phyloP scores from a whole-genome alignment of 2,888 invertebrate genomes.

The Thecocarcelia acutangulata region DNA sequence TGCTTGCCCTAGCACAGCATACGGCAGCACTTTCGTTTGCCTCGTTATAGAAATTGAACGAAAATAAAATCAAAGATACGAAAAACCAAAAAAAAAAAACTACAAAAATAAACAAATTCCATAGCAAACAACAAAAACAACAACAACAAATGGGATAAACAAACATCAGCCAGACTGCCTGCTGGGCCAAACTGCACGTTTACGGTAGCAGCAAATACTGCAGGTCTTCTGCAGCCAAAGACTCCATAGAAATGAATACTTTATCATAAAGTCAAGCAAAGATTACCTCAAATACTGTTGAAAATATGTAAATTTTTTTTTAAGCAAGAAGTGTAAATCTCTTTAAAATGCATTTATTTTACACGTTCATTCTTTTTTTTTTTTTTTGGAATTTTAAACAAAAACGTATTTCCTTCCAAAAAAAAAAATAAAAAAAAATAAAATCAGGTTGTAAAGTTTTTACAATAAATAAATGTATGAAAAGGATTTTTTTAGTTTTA shows the following conservation, averaged over 20 bases:
- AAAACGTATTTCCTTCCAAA: conserved; percentile 46
- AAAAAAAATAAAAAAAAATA: background rate
- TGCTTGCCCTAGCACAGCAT: conserved; percentile 7
- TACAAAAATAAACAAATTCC: background rate
- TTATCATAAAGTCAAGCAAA: conserved; percentile 9
- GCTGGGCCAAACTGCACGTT: conserved; percentile 36
- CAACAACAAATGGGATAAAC: conserved; percentile 27
- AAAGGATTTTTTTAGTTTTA: conserved; percentile 1
- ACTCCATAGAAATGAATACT: conserved; percentile 3
- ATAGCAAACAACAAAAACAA: conserved; percentile 4
- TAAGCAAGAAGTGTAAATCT: conserved; percentile 8
- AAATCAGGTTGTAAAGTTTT: conserved; percentile 33
- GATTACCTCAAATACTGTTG: conserved; percentile 19
- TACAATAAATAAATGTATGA: conserved; percentile 33
- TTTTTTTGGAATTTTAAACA: background rate
- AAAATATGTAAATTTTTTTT: conserved; percentile 45
- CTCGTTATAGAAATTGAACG: conserved; percentile 3
- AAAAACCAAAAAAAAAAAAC: too few relatives aligned
- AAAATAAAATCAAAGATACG: background rate
- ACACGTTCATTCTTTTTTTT: conserved; percentile 8
- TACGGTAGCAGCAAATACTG: background rate
- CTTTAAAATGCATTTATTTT: conserved; percentile 49
- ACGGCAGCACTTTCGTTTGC: background rate
- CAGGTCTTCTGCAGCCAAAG: background rate
- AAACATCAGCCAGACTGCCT: conserved; percentile 48